These are phyloP conservation scores for Cirrhinus mrigala DNA, from an alignment of 2,797 vertebrate species.

Conservation along the genomic window DNA sequence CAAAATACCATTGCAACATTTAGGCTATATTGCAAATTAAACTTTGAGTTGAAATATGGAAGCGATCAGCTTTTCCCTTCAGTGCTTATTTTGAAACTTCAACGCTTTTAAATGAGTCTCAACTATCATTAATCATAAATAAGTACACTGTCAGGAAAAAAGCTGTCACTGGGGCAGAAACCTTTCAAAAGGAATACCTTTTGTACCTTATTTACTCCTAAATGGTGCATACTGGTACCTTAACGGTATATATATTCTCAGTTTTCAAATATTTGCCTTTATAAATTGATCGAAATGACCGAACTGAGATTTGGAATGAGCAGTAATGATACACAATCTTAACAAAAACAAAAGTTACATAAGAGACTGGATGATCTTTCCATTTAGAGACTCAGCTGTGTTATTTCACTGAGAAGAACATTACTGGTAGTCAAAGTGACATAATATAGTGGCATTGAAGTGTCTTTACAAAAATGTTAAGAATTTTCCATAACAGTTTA, in stretches of 20 bases:
- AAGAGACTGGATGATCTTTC: background rate
- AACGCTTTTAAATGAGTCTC: background rate
- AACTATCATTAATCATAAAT: background rate
- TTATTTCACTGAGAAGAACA: background rate
- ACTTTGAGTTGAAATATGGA: background rate
- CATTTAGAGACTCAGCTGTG: background rate
- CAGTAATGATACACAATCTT: background rate
- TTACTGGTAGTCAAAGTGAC: background rate
- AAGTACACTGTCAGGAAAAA: background rate
- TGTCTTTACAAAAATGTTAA: background rate
- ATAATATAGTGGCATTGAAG: background rate
- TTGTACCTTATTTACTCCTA: background rate
- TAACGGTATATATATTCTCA: background rate
- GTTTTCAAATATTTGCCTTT: background rate
- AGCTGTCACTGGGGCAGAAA: no score
- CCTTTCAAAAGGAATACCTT: background rate
- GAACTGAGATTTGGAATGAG: background rate
- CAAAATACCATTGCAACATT: background rate
- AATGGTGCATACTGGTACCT: background rate
- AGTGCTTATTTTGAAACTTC: background rate
- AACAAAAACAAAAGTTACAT: constrained; percentile 6
- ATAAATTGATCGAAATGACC: background rate
- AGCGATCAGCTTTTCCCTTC: background rate
- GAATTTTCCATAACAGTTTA: background rate
- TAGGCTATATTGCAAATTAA: background rate